Evolutionary conservation across 92 coral and sea anemone species (phyloP).

Genomic region (Isaurus tuberculatus): DNA sequence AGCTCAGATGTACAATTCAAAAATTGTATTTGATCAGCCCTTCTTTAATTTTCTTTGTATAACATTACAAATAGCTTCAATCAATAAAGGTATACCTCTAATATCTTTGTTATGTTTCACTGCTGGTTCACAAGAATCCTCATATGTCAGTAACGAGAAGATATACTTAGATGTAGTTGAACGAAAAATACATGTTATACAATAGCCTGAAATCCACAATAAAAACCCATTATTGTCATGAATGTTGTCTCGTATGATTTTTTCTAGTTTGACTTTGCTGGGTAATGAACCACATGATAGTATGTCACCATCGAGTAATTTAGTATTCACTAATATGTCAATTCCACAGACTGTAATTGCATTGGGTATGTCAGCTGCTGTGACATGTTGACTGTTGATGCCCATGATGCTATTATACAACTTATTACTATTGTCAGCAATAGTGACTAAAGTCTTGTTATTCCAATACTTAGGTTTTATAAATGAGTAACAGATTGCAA

Average conservation of each 20-base stretch:
- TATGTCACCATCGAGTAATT: constrained; percentile 15
- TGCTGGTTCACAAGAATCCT: constrained; percentile 20
- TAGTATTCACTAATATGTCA: constrained; percentile 5
- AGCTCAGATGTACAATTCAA: constrained; percentile 22
- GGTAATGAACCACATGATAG: constrained; percentile 8
- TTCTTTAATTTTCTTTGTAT: constrained; percentile 15
- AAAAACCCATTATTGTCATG: constrained; percentile 12
- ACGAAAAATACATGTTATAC: constrained; percentile 20
- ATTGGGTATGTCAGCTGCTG: constrained; percentile 27
- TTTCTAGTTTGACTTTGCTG: constrained; percentile 9
- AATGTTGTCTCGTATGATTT: constrained; percentile 15
- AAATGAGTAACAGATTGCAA: constrained; percentile 12
- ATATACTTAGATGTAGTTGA: constrained; percentile 20
- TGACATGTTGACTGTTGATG: constrained; percentile 7
- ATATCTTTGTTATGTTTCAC: constrained; percentile 17
- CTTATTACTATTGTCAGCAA: not conserved
- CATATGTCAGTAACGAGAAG: constrained; percentile 16
- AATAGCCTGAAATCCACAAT: constrained; percentile 15
- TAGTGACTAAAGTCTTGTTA: constrained; percentile 13
- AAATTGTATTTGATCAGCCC: constrained; percentile 20
- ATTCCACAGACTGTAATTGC: constrained; percentile 3
- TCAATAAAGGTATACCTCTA: constrained; percentile 34
- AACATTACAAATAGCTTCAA: constrained; percentile 28
- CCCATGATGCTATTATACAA: constrained; percentile 18
- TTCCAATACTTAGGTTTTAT: constrained; percentile 22